Base-by-base conservation (phyloP, 2,113 vertebrate species). In the Rhombomys opimus region DNA sequence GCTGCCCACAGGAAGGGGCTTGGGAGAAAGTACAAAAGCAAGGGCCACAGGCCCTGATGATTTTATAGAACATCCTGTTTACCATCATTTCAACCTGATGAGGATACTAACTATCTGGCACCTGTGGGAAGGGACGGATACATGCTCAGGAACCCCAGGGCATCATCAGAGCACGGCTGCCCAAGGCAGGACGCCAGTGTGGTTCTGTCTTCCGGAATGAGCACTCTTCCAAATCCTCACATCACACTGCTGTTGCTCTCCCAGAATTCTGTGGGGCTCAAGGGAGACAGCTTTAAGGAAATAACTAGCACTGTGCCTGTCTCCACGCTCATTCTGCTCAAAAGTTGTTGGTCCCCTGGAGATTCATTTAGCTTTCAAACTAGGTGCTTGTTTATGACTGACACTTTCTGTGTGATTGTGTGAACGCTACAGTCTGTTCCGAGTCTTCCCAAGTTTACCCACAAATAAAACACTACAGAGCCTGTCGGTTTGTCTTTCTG, bases 381-480 rank as follows among this genome's bases (percentile, higher is more conserved):
- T 85, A 23, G 27, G 76, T 67, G 86, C 67, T 88, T 41, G 70
- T 27, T 76, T 84, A 38, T 0, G 27, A 72, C 68, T 20, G 75
- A 65, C 27, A 81, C 25, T 76, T 92, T 46, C 41, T 46, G 65
- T 90, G 63, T 91, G 65, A 85, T 9, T 25, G 5, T 22, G 68
- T 65, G 63, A 70, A 81, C 5, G 5, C 76, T 93, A 20, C 46
- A 92, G 57, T 93, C 91, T 68, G 89, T 76, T 87, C 86, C 72
- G 84, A 59, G n/a, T 63, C 72, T 85, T 97, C 90, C 76, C 67
- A 90, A 72, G 30, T 94, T 96, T 87, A 86, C 41, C 68, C 70
- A 72, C 50, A 54, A 61, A 73, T 22, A 57, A 63, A 92, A 77
- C 35, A 89, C 22, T 50, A 65, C 13, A 95, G 61, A 81, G 20